Evolutionary conservation across 1,140 invertebrate genomes (phyloP).

Genomic region (Ptiloglossa arizonensis): DNA sequence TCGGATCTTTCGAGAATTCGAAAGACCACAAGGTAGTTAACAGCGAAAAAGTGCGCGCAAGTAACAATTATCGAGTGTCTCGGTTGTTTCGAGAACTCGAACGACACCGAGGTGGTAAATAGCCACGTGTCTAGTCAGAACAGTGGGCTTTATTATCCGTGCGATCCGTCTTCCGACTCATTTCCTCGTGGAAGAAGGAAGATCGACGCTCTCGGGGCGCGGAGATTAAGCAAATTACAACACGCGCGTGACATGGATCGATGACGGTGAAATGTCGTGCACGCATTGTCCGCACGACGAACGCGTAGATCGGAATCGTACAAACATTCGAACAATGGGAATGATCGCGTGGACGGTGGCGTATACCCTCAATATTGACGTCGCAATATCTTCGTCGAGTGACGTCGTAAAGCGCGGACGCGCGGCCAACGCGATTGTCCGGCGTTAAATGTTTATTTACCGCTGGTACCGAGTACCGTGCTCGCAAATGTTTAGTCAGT

Average conservation of each 20-base stretch:
- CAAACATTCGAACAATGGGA: conserved; percentile 36
- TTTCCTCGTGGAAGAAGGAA: not conserved
- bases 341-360: not conserved
- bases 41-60: too few species aligned
- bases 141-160: too few species aligned
- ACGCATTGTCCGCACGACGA: not conserved
- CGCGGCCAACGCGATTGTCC: not conserved
- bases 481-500: not conserved
- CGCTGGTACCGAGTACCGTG: not conserved
- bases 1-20: too few species aligned
- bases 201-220: not conserved
- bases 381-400: not conserved
- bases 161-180: too few species aligned
- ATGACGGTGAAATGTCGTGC: conserved; percentile 14
- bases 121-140: not conserved
- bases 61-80: too few species aligned
- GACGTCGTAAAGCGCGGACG: not conserved
- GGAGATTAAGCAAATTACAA: conserved; percentile 25
- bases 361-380: conserved; percentile 12
- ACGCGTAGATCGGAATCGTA: conserved; percentile 5
- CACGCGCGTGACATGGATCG: conserved; percentile 10
- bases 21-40: too few species aligned
- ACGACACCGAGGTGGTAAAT: not conserved
- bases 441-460: not conserved
- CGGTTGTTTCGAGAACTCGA: too few species aligned